phyloP scores from a whole-genome alignment of 2,113 vertebrate genomes.

The Gymnogyps californianus region DNA sequence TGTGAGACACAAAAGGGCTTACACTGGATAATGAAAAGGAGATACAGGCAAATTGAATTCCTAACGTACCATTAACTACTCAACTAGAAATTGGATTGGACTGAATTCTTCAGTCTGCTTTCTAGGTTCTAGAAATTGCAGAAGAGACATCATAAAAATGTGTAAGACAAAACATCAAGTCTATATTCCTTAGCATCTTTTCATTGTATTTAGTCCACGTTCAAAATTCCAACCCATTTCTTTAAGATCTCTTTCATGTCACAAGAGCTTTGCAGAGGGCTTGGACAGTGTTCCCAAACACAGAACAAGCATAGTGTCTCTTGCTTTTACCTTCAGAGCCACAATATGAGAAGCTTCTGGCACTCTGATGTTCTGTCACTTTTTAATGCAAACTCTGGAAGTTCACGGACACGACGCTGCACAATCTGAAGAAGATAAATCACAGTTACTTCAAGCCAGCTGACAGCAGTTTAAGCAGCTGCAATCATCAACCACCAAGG shows the following conservation, averaged over 20 bases:
- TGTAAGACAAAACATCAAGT: neutral
- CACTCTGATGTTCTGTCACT: constrained; percentile 61
- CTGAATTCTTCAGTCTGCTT: neutral
- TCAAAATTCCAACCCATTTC: neutral
- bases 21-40: neutral
- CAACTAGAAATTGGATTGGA: neutral
- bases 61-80: neutral
- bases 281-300: neutral
- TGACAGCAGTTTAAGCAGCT: constrained; percentile 98
- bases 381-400: constrained; percentile 74
- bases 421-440: constrained; percentile 96
- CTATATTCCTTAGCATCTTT: neutral
- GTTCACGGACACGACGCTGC: constrained; percentile 81
- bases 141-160: neutral
- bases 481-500: constrained; percentile 91
- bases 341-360: constrained; percentile 14
- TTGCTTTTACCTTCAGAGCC: constrained; percentile 13
- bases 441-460: constrained; percentile 92
- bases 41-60: neutral
- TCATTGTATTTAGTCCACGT: neutral
- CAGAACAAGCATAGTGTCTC: neutral
- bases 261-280: neutral
- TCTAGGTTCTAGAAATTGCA: neutral
- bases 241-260: neutral
- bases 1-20: neutral